Evolutionary conservation across 2,113 vertebrate genomes (phyloP).

Genomic region (Hydropotes inermis): DNA sequence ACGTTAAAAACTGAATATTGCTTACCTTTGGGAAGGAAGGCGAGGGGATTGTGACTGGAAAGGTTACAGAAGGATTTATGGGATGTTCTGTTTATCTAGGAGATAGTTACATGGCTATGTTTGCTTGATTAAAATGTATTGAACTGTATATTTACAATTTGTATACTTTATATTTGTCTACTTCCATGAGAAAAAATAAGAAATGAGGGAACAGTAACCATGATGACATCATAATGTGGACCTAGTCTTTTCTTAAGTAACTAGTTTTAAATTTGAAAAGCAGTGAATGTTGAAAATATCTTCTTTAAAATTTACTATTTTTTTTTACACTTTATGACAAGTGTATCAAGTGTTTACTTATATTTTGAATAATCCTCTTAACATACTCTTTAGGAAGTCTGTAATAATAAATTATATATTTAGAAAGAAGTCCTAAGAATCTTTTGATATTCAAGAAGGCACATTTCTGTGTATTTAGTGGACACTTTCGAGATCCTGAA

Average conservation of each 20-base stretch:
- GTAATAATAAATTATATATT: background rate
- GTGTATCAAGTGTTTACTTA: background rate
- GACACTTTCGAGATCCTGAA: background rate
- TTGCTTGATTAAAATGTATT: background rate
- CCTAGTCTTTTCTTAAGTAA: background rate
- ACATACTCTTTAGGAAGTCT: background rate
- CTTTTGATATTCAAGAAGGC: background rate
- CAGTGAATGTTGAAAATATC: background rate
- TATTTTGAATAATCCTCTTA: background rate
- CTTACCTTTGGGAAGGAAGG: background rate
- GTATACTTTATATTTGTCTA: background rate
- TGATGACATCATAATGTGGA: background rate
- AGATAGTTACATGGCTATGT: background rate
- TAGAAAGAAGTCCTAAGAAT: conserved; percentile 10
- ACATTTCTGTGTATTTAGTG: background rate
- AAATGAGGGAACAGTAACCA: background rate
- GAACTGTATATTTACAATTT: background rate
- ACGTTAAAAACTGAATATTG: background rate
- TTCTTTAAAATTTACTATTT: background rate
- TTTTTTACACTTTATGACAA: background rate
- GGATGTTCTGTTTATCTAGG: background rate
- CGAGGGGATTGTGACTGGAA: background rate
- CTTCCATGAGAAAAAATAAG: background rate
- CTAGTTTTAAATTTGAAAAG: conserved; percentile 7
- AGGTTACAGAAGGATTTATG: background rate